These are phyloP conservation scores for Eurytoma californica DNA, from an alignment of 2,888 invertebrate genomes.

Conservation along the genomic window DNA sequence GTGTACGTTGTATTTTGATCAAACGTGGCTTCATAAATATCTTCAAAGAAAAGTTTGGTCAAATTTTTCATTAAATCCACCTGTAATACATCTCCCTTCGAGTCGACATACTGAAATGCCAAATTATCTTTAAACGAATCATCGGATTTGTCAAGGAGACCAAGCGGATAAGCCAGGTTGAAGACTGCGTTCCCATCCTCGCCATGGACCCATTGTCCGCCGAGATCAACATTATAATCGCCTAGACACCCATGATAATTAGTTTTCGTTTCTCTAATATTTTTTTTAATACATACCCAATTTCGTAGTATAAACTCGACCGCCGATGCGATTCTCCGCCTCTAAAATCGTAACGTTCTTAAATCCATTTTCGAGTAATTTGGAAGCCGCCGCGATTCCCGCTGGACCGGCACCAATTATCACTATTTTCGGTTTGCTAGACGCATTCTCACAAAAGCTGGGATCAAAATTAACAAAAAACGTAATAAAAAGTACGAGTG, in stretches of 20 bases:
- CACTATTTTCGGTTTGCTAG: slow-evolving; percentile 66
- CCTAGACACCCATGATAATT: slow-evolving; percentile 46
- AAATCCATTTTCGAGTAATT: slow-evolving; percentile 74
- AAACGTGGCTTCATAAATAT: background rate
- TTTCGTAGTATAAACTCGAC: slow-evolving; percentile 71
- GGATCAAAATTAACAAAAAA: too few species aligned
- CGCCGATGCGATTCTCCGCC: slow-evolving; percentile 75
- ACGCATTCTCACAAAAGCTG: too few species aligned
- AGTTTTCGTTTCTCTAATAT: too few species aligned
- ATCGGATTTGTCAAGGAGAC: slow-evolving; percentile 54
- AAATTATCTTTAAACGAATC: background rate
- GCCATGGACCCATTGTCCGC: slow-evolving; percentile 68
- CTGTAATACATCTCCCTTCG: slow-evolving; percentile 1
- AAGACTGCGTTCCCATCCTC: slow-evolving; percentile 62
- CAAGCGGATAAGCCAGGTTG: slow-evolving; percentile 64
- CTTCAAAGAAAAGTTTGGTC: background rate
- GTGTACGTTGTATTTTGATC: background rate
- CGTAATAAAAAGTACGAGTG: too few species aligned
- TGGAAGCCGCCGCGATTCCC: slow-evolving; percentile 77
- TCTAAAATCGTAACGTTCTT: slow-evolving; percentile 75
- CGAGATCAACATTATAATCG: slow-evolving; percentile 64
- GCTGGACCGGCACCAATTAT: slow-evolving; percentile 78
- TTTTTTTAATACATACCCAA: slow-evolving; percentile 67
- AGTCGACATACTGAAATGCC: slow-evolving; percentile 4
- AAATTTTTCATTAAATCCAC: slow-evolving; percentile 1